phyloP scores from a whole-genome alignment of 2,113 vertebrate genomes.

The Rutilus rutilus region DNA sequence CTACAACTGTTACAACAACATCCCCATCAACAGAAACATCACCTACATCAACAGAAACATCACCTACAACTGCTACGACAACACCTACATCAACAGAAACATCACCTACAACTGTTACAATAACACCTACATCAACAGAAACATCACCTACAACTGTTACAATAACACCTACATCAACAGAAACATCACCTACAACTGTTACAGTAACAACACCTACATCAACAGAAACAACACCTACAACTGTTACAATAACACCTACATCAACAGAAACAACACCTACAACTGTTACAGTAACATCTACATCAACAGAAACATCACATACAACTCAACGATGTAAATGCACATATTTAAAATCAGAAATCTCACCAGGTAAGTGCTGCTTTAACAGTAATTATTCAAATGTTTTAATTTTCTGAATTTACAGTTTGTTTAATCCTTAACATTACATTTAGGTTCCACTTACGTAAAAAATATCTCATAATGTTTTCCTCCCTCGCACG shows the following conservation, averaged over 20 bases:
- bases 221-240: not conserved
- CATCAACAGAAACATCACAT: not conserved
- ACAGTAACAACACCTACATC: not conserved
- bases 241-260: not conserved
- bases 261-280: not conserved
- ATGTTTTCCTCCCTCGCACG: constrained; percentile 6
- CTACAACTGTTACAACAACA: not conserved
- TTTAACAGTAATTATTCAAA: not conserved
- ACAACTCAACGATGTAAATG: constrained; percentile 58
- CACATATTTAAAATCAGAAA: constrained; percentile 49
- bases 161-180: not conserved
- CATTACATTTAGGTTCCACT: not conserved
- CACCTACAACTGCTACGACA: not conserved
- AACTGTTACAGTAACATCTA: not conserved
- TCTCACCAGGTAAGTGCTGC: constrained; percentile 57
- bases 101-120: not conserved
- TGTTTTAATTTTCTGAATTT: no score
- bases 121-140: no score
- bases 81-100: not conserved
- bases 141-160: not conserved
- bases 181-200: not conserved
- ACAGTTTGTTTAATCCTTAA: not conserved
- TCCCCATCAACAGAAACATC: not conserved
- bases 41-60: not conserved
- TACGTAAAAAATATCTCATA: not conserved